A percentile compares a stretch with the other conserved stretches of the same genome.
Conservation (phyloP, 2,888 invertebrate species). For the Eledona agricola region DNA sequence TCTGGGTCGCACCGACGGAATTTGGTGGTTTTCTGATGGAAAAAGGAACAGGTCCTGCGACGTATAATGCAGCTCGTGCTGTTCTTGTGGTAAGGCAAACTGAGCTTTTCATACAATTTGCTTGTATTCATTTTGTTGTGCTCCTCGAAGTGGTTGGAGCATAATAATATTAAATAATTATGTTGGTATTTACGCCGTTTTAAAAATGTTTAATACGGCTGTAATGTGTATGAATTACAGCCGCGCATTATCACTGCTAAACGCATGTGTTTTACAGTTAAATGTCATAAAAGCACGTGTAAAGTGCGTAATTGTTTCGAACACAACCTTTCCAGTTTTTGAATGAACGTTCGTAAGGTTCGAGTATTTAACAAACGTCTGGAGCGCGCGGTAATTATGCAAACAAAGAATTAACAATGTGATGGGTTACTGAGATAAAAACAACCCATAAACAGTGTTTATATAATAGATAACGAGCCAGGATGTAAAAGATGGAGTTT, state of each 20-base stretch:
- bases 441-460: constrained; percentile 29
- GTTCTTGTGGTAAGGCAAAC: constrained; percentile 42
- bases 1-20: constrained; percentile 1
- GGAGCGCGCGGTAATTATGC: constrained; percentile 5
- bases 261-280: no score
- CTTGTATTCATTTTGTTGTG: no score
- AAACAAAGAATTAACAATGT: constrained; percentile 21
- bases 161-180: no score
- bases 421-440: constrained; percentile 31
- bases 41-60: not conserved
- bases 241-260: no score
- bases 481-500: no score
- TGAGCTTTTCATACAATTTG: constrained; percentile 3
- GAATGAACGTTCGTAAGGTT: not conserved
- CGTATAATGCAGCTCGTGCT: constrained; percentile 36
- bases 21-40: constrained; percentile 18
- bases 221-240: no score
- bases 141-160: no score
- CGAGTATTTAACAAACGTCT: constrained; percentile 1
- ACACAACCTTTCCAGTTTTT: no score
- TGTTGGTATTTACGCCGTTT: no score
- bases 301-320: no score
- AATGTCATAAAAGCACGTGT: no score
- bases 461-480: constrained; percentile 29
- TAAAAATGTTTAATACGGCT: no score